A percentile compares a stretch with the other conserved stretches of the same genome.
Evolutionary conservation across 2,888 invertebrate genomes (phyloP).

Genomic region (Mythimna loreyi): DNA sequence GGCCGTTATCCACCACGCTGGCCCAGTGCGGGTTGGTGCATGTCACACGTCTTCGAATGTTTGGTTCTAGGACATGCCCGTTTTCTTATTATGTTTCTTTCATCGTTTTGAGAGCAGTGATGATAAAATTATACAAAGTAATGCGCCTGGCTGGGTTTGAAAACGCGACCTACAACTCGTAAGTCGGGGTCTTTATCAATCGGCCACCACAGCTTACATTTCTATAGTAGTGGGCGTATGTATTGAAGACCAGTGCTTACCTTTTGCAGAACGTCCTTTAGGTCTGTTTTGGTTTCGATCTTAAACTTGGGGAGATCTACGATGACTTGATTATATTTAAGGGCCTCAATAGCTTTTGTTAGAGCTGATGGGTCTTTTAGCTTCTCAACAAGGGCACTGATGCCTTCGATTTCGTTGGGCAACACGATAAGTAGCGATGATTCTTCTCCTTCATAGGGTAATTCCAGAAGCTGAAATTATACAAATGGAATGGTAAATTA

Average conservation of each 20-base stretch:
- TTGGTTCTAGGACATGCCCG: no score
- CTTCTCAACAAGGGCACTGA: constrained; percentile 91
- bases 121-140: no score
- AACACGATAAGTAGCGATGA: constrained; percentile 94
- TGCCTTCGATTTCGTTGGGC: constrained; percentile 93
- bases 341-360: constrained; percentile 79
- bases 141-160: no score
- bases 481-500: neutral
- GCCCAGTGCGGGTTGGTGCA: no score
- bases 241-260: constrained; percentile 81
- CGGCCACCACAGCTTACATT: neutral
- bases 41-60: no score
- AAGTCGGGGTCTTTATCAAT: no score
- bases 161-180: no score
- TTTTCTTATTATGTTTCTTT: no score
- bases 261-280: constrained; percentile 90
- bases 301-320: constrained; percentile 95
- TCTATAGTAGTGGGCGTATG: neutral
- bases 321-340: constrained; percentile 89
- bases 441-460: constrained; percentile 93
- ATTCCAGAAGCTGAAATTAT: constrained; percentile 91
- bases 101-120: no score
- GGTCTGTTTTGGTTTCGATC: constrained; percentile 93
- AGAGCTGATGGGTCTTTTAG: constrained; percentile 85
- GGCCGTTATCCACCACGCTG: no score